Base-by-base conservation (phyloP, 2,113 vertebrate species). In the Nymphicus hollandicus region DNA sequence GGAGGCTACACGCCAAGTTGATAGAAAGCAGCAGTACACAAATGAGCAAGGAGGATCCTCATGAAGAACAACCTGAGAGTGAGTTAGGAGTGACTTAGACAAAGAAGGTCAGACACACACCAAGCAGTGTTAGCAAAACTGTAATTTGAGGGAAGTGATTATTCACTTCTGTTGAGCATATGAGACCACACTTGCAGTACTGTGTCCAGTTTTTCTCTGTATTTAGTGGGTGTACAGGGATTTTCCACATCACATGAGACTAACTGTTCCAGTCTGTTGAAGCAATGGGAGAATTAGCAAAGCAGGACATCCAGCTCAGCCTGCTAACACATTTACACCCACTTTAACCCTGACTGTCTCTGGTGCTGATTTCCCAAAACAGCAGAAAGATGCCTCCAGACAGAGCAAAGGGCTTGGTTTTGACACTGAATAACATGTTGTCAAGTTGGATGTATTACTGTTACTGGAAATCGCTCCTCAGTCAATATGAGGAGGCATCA, bases 361-460 rank as follows among this genome's bases (percentile, higher is more conserved):
- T 72, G 49, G 37, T 84, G 35, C 28, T 65, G 5, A 65, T 69
- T 87, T 85, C 73, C 52, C 46, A 24, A 76, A 91, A 72, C 47
- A 76, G 39, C 60, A 89, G 61, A 80, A 90, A 65, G 58, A 29
- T 66, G 29, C 37, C 46, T 70, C 22, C 46, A 85, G 49, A 66
- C 3, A 89, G n/a, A 84, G 77, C 60, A 64, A 68, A 70, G 49
- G 78, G 68, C 35, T 82, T 77, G 31, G 55, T 85, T 96, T 91
- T 82, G 73, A 61, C 89, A 70, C 18, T 92, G 91, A 92, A 70
- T 89, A 95, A 68, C 53, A 50, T 28, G 58, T 77, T 94, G 89
- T 89, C 92, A 91, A 66, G 81, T 93, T 73, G 13, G 81, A 92
- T 94, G 56, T 90, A 78, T 86, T 86, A 49, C n/a, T 80, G 61